These are phyloP conservation scores for Nymphalis urticae DNA, from an alignment of 2,888 invertebrate genomes.

Conservation along the genomic window DNA sequence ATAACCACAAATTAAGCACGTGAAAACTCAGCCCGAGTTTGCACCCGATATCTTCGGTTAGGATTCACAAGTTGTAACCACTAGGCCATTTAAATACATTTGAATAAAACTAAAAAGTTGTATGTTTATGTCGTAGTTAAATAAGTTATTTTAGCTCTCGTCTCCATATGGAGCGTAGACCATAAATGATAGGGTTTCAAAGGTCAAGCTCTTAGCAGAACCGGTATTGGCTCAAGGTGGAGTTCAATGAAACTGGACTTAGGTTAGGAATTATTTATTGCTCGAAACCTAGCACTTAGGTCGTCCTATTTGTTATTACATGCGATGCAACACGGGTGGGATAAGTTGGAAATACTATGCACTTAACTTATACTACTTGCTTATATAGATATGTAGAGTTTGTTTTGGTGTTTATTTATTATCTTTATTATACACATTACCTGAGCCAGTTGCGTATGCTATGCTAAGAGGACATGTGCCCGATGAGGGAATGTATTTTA, in stretches of 20 bases:
- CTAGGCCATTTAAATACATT: constrained; percentile 6
- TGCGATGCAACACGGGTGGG: constrained; percentile 25
- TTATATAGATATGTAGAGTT: background rate
- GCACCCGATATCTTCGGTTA: no score
- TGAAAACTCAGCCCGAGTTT: no score
- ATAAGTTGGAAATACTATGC: constrained; percentile 14
- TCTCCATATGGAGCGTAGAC: constrained; percentile 28
- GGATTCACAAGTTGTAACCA: no score
- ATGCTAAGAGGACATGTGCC: no score
- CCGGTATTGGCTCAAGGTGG: constrained; percentile 36
- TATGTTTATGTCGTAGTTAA: constrained; percentile 11
- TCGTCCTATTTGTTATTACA: constrained; percentile 27
- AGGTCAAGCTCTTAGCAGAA: constrained; percentile 33
- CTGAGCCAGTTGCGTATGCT: no score
- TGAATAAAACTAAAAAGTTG: constrained; percentile 14
- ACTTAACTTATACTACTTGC: constrained; percentile 15
- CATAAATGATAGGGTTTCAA: constrained; percentile 33
- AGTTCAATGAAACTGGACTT: constrained; percentile 33
- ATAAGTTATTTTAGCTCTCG: constrained; percentile 22
- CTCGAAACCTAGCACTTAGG: constrained; percentile 28
- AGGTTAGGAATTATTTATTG: constrained; percentile 29
- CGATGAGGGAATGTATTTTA: no score
- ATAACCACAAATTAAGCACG: no score
- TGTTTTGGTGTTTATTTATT: no score
- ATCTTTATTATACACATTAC: no score